Evolutionary conservation across 2,797 vertebrate species (phyloP).

Genomic region (Macroramphosus scolopax): DNA sequence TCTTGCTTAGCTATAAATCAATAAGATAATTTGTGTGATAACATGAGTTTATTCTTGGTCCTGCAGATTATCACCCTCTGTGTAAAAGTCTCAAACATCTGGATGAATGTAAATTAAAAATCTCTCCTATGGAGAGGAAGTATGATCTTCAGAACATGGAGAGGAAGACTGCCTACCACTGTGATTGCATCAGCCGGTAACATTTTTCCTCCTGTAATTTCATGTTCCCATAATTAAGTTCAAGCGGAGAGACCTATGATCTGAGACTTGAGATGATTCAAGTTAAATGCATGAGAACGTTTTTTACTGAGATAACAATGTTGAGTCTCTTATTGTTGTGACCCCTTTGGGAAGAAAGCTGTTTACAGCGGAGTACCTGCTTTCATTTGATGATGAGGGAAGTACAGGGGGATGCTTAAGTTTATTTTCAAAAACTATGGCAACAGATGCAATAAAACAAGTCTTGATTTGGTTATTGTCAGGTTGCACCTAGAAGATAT

Average conservation of each 20-base stretch:
- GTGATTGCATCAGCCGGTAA: slow-evolving; percentile 82
- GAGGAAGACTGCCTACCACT: slow-evolving; percentile 75
- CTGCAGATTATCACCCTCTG: slow-evolving; percentile 42
- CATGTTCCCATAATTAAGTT: background rate
- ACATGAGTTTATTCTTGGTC: slow-evolving; percentile 14
- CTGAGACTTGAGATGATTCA: too few species aligned
- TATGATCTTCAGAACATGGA: slow-evolving; percentile 76
- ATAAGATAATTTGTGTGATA: background rate
- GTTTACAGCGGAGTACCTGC: background rate
- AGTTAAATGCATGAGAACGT: background rate
- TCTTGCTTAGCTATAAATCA: too few species aligned
- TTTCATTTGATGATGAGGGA: background rate
- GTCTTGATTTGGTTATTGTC: background rate
- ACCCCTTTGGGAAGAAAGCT: too few species aligned
- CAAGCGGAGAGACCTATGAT: too few species aligned
- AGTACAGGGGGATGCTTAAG: background rate
- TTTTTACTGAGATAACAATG: background rate
- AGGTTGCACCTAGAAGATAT: background rate
- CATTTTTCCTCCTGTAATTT: background rate
- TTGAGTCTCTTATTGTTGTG: background rate
- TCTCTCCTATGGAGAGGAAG: slow-evolving; percentile 72
- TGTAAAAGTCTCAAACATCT: slow-evolving; percentile 77
- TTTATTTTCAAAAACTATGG: background rate
- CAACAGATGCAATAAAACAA: slow-evolving; percentile 3
- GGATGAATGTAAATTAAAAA: slow-evolving; percentile 75